Evolutionary conservation across 2,888 invertebrate species (phyloP), one percentile per base, ranked within the genome.

Genomic region (Orchesellides sinensis): DNA sequence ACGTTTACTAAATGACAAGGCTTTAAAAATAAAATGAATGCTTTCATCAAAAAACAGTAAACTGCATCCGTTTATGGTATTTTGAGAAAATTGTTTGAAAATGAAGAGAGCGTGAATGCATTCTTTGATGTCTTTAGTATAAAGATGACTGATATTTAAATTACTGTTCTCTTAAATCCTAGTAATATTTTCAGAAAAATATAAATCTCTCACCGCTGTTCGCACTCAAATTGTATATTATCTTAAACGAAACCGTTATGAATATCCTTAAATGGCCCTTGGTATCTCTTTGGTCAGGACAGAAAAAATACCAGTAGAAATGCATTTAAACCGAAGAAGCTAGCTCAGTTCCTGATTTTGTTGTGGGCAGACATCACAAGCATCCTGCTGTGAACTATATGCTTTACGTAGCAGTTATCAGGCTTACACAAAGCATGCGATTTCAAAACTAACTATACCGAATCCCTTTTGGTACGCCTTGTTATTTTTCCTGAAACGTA

Each of bases 401-500:
- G 40, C 40, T 23, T 21, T 12, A 14, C 25, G 54, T 8, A 19
- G 49, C 21, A 49, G 49, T 59, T 32, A 59, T 17, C 59, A 59
- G 59, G 59, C 32, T 59, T 32, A 59, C n/a, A n/a, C 27, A 47
- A 47, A 54, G 54, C 73, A 73, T 73, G 73, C 73, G 54, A 69
- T 69, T 69, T 54, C 54, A 56, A 40, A 75, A 65, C 66, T 75
- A 66, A 65, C 66, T 75, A 66, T 75, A 75, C 65, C 65, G 35
- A 75, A 75, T 75, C 52, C 65, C 75, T 47, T 66, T 66, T 35
- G 54, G 35, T 75, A 66, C 68, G 66, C 59, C 68, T 77, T 59
- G 52, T 69, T 47, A 70, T 23, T 68, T 68, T 23, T 45, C 45
- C 10, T 68, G 54, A 54, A 54, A 25, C 25, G 12, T n/a, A 32